Evolutionary conservation across 35 echinoderm and acorn worm species (phyloP).

Genomic region (Ophiothrix spiculata): DNA sequence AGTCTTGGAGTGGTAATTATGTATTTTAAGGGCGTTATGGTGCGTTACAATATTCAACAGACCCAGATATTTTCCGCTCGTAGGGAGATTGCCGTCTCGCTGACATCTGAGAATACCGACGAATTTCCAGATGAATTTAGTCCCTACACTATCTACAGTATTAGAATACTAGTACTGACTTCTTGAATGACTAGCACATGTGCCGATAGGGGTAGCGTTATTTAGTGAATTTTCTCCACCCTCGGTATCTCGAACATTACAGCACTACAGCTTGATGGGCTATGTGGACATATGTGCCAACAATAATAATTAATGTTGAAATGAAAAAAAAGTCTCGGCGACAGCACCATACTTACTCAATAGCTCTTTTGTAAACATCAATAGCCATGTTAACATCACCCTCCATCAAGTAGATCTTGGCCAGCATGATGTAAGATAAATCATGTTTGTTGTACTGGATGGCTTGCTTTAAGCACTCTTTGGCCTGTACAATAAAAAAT

Average conservation of each 20-base stretch:
- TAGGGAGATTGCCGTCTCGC: no score
- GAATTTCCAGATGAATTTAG: no score
- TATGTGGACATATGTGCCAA: background rate
- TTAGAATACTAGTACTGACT: background rate
- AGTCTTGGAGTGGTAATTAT: no score
- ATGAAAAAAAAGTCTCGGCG: background rate
- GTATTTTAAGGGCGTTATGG: no score
- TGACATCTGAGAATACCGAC: no score
- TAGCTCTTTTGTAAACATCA: slow-evolving; percentile 97
- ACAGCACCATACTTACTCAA: slow-evolving; percentile 52
- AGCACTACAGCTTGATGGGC: background rate
- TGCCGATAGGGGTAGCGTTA: background rate
- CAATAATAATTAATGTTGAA: background rate
- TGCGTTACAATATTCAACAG: no score
- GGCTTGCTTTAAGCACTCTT: slow-evolving; percentile 91
- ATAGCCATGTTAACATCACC: slow-evolving; percentile 95
- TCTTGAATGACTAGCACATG: background rate
- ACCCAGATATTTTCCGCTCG: no score
- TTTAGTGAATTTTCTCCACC: no score
- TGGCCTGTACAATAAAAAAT: slow-evolving; percentile 76
- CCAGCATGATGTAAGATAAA: slow-evolving; percentile 90
- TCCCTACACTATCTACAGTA: no score
- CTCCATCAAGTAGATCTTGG: slow-evolving; percentile 95
- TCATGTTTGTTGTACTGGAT: slow-evolving; percentile 96
- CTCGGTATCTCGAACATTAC: no score